Conservation (phyloP, 2,888 invertebrate species). For the Cephus runcator region DNA sequence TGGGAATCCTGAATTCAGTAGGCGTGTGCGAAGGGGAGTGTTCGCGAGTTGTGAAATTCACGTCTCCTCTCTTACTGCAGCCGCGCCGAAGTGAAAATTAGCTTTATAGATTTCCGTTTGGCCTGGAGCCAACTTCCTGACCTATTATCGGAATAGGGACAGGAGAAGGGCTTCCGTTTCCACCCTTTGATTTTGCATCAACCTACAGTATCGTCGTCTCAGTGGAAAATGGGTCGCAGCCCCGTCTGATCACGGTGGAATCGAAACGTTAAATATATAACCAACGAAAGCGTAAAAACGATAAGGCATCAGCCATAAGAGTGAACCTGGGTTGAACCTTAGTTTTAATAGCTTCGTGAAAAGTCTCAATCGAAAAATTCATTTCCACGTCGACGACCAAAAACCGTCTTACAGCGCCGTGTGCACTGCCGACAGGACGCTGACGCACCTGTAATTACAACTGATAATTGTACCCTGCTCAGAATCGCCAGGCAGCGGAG, state of each 20-base stretch:
- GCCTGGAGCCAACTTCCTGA: background rate
- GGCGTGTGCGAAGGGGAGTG: background rate
- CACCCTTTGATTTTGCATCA: background rate
- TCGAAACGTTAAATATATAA: background rate
- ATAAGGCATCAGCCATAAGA: background rate
- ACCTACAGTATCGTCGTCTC: background rate
- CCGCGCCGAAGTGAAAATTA: background rate
- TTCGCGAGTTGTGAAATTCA: background rate
- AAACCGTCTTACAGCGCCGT: background rate
- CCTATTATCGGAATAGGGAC: background rate
- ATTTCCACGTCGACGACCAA: background rate
- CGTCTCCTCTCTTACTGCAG: background rate
- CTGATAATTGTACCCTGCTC: background rate
- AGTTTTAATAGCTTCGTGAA: background rate
- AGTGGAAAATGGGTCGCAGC: background rate
- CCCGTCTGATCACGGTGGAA: background rate
- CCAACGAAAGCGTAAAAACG: background rate
- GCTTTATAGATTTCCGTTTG: background rate
- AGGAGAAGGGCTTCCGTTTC: background rate
- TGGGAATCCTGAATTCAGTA: background rate
- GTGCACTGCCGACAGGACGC: background rate
- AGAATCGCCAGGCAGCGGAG: background rate
- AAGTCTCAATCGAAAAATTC: background rate
- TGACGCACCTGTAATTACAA: background rate
- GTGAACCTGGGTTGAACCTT: background rate